Percentiles rank a stretch among this genome's conserved stretches.
Conservation (phyloP, 2,113 vertebrate genomes). For the Eudyptes chrysolophus region DNA sequence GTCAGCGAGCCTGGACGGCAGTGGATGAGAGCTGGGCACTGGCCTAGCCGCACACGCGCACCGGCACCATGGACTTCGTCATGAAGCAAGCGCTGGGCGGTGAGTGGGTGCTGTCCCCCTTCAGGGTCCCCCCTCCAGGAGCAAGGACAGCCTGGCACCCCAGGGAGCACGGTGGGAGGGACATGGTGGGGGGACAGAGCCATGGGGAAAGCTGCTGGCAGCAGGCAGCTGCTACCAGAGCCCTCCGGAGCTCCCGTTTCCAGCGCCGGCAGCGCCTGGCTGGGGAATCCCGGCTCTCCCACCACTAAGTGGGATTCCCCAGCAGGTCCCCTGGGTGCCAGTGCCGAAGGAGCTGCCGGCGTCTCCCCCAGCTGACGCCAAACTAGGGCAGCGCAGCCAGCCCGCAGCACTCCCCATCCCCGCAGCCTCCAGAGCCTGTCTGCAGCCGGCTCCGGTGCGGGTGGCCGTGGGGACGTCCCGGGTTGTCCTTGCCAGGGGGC, state of each 20-base stretch:
- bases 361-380: not conserved
- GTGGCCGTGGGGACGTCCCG: not conserved
- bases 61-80: slow-evolving; percentile 63
- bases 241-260: not conserved
- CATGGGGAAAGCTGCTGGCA: accelerated
- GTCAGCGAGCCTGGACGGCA: not conserved
- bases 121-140: accelerated
- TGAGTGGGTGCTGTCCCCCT: not conserved
- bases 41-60: slow-evolving; percentile 14
- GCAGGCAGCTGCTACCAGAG: not conserved
- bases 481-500: not conserved
- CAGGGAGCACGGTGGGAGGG: not conserved
- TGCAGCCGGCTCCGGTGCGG: accelerated
- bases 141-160: not conserved
- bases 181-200: not conserved
- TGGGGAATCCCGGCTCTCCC: slow-evolving; percentile 30
- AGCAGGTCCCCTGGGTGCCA: slow-evolving; percentile 25
- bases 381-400: slow-evolving; percentile 18
- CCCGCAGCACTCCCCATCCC: not conserved
- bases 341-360: not conserved
- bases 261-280: not conserved
- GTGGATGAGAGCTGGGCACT: slow-evolving; percentile 45
- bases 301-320: slow-evolving; percentile 13
- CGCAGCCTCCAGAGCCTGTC: accelerated
- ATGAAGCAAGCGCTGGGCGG: slow-evolving; percentile 67